phyloP scores from a whole-genome alignment of 2,113 vertebrate genomes.

The Desmodus rotundus region DNA sequence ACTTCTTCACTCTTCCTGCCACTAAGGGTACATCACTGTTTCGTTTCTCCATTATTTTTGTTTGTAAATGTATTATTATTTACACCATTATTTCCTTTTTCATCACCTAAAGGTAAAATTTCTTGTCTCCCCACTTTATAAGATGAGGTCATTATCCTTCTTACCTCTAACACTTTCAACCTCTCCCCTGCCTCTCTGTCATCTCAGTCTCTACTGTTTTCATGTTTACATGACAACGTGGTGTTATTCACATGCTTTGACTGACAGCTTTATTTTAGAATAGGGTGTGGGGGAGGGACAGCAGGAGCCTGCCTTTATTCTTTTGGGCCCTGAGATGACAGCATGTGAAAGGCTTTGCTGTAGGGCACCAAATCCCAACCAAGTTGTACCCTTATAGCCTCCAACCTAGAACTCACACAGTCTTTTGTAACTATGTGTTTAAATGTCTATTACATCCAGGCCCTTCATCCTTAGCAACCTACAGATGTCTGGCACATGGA shows the following conservation, averaged over 20 bases:
- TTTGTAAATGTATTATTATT: neutral
- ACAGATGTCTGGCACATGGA: neutral
- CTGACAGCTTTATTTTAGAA: neutral
- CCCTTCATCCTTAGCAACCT: neutral
- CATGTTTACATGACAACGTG: neutral
- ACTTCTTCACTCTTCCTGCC: neutral
- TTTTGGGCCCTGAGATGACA: neutral
- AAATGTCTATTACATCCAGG: neutral
- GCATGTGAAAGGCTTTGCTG: neutral
- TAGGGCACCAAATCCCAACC: neutral
- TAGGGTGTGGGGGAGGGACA: neutral
- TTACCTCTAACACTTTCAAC: neutral
- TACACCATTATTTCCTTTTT: neutral
- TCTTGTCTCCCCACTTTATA: neutral
- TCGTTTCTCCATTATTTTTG: neutral
- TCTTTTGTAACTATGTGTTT: neutral
- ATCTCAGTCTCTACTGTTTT: neutral
- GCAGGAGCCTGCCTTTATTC: neutral
- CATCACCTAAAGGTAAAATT: neutral
- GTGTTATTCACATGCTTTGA: neutral
- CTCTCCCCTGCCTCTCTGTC: neutral
- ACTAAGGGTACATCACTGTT: neutral
- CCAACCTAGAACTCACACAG: neutral
- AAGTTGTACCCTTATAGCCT: neutral
- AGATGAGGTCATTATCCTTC: neutral